Evolutionary conservation across 2,888 invertebrate species (phyloP).

Genomic region (Disparrhopalites patrizii): DNA sequence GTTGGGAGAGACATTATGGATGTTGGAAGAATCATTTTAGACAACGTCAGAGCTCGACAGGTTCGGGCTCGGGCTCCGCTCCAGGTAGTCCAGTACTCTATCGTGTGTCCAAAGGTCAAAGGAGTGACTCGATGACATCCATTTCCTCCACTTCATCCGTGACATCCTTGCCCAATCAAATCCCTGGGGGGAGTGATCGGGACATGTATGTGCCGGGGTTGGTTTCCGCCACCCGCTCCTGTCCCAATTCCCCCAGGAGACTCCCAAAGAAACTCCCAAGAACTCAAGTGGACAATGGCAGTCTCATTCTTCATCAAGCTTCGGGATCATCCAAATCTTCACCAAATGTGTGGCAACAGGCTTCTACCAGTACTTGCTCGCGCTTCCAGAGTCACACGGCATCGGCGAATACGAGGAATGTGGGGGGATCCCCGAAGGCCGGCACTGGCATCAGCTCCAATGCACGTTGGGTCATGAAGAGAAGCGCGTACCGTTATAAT

Average conservation of each 20-base stretch:
- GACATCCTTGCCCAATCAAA: slow-evolving; percentile 41
- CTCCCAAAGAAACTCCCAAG: slow-evolving; percentile 34
- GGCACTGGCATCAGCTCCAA: slow-evolving; percentile 29
- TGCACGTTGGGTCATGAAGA: slow-evolving; percentile 48
- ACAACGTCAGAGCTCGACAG: slow-evolving; percentile 26
- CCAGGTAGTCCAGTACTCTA: slow-evolving; percentile 46
- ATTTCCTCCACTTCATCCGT: slow-evolving; percentile 44
- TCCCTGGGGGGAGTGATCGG: slow-evolving; percentile 29
- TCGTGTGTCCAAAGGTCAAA: slow-evolving; percentile 35
- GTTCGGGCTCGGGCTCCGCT: slow-evolving; percentile 38
- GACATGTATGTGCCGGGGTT: slow-evolving; percentile 26
- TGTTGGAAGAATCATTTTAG: slow-evolving; percentile 47
- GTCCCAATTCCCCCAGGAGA: slow-evolving; percentile 44
- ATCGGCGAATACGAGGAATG: slow-evolving; percentile 20
- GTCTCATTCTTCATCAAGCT: slow-evolving; percentile 17
- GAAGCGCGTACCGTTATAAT: slow-evolving; percentile 45
- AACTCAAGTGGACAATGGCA: slow-evolving; percentile 6
- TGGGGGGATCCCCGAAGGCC: slow-evolving; percentile 15
- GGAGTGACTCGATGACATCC: slow-evolving; percentile 46
- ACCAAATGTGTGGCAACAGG: slow-evolving; percentile 17
- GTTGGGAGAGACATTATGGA: slow-evolving; percentile 47
- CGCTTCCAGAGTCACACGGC: slow-evolving; percentile 14
- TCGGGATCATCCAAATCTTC: slow-evolving; percentile 14
- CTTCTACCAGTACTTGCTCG: not conserved
- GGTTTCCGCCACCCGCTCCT: slow-evolving; percentile 41